Conservation (phyloP, 2,113 vertebrate species). For the Scolopax mira region DNA sequence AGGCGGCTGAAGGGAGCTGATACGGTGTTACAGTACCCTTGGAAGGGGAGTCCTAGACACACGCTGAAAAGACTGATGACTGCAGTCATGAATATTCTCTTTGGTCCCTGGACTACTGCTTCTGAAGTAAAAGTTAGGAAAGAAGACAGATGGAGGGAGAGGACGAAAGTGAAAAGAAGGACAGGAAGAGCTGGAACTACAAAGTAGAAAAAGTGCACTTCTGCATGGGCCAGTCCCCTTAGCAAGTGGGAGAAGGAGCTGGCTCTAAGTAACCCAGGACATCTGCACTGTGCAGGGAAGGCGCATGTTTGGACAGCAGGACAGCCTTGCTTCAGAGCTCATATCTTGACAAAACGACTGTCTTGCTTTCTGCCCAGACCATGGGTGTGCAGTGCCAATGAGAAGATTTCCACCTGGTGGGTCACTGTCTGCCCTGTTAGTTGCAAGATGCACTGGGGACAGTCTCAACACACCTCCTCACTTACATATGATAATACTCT, state of each 20-base stretch:
- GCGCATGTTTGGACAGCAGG: background rate
- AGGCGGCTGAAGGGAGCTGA: background rate
- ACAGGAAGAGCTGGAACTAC: background rate
- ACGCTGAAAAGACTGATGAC: background rate
- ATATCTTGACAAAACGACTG: background rate
- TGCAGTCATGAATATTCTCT: background rate
- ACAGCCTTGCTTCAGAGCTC: background rate
- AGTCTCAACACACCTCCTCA: background rate
- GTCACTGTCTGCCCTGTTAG: background rate
- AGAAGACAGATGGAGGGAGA: background rate
- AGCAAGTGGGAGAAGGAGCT: background rate
- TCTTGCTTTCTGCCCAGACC: background rate
- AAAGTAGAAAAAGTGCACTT: background rate
- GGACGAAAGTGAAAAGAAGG: background rate
- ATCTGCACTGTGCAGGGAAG: background rate
- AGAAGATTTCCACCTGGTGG: background rate
- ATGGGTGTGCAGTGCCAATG: fast-evolving
- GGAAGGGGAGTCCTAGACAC: background rate
- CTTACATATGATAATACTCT: background rate
- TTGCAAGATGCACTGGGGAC: background rate
- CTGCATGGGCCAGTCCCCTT: background rate
- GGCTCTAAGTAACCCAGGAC: background rate
- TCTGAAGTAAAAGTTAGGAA: background rate
- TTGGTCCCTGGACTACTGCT: background rate
- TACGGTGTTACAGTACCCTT: background rate